Evolutionary conservation across 2,113 vertebrate genomes (phyloP), one percentile per base, ranked within the genome.

Genomic region (Recurvirostra avosetta): DNA sequence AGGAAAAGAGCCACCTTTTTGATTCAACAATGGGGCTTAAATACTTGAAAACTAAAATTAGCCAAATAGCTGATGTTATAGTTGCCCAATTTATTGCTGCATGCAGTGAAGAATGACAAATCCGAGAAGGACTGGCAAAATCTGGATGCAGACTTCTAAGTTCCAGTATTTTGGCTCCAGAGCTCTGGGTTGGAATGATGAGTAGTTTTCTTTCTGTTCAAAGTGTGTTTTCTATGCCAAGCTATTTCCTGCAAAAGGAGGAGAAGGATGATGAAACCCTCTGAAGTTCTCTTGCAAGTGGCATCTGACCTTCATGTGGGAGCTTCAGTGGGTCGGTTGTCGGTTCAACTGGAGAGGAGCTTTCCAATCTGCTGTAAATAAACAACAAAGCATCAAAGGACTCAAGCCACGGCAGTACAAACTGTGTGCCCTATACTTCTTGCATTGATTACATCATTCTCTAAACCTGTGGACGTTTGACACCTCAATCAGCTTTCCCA

Each of bases 281-380:
- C 79, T 94, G 85, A 95, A 91, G 94, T 94, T 96, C 86, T 89
- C 16, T 41, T 90, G 63, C 58, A 90, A 73, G 55, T 75, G 58
- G 55, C 71, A 80, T 90, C 90, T 96, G 97, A 91, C 88, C 88
- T 94, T 94, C 86, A 68, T 0, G 2, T 75, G 58, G 43, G 66
- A 81, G 67, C 71, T 95, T 95, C 68, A 86, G 74, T 53, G 55
- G 43, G 27, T 56, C 12, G 8, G 36, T 77, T 90, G 49, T 75
- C 3, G 0, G 72, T 52, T 89, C 78, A 75, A 59, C 92, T 91
- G 41, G 66, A 96, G 86, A 95, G 85, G 83, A 88, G 41, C 73
- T 83, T 95, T 87, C 67, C 79, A 81, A 36, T 74, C 65, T 81
- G 55, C 68, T 94, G 92, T 94, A 96, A 97, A 96, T 92, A 95